phyloP scores from a whole-genome alignment of 2,888 invertebrate species.

The Folsomia manolachei region DNA sequence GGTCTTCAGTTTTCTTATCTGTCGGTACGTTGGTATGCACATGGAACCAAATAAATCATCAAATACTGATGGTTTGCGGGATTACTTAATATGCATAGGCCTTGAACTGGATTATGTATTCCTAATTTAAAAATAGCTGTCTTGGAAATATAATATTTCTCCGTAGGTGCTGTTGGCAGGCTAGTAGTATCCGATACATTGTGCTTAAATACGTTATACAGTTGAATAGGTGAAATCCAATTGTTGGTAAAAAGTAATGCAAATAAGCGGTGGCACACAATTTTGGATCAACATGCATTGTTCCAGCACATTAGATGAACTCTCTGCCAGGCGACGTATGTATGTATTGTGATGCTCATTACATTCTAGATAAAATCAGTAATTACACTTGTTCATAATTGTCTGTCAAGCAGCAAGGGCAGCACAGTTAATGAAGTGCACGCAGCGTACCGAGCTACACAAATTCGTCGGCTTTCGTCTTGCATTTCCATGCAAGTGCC shows the following conservation, averaged over 20 bases:
- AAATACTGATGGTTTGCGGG: background rate
- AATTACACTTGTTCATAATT: constrained; percentile 14
- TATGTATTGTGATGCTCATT: constrained; percentile 23
- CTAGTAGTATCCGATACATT: no score
- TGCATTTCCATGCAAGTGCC: background rate
- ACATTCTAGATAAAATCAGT: constrained; percentile 17
- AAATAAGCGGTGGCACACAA: background rate
- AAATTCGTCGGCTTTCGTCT: no score
- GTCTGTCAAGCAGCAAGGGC: background rate
- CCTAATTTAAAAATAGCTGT: background rate
- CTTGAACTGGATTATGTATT: background rate
- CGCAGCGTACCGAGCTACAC: no score
- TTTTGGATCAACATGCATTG: background rate
- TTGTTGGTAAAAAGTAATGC: background rate
- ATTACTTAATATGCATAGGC: background rate
- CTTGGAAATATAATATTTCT: background rate
- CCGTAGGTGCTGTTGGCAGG: no score
- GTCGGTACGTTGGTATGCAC: background rate
- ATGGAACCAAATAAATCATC: background rate
- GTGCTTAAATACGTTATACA: no score
- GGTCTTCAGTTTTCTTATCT: background rate
- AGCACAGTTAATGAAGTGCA: background rate
- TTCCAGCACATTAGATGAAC: constrained; percentile 8
- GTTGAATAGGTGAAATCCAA: no score
- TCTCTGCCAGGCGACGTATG: background rate